Evolutionary conservation across 2,113 vertebrate species (phyloP), one percentile per base, ranked within the genome.

Genomic region (Trochalopteron elliotii): DNA sequence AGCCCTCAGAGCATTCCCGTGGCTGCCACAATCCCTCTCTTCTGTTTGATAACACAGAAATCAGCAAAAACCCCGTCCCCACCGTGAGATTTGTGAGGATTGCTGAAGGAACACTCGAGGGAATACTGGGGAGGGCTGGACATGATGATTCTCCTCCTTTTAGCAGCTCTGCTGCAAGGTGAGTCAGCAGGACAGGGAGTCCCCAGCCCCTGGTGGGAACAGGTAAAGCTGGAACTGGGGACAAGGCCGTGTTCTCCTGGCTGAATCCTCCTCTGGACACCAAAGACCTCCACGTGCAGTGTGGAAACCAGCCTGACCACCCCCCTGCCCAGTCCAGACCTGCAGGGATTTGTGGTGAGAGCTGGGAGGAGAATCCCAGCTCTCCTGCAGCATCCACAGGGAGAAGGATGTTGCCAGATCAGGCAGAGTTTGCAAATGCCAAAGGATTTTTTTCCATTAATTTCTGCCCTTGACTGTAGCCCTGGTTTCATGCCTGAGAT

Each of bases 111-210:
- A 27, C 64, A 0, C 25, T 57, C 1, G 1, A 75, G 74, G 2
- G 28, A 74, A 27, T 60, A 0, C 25, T 57, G 2, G 5, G 14
- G 20, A 63, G 80, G 53, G 76, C 45, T 80, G 93, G 95, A 37
- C 72, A 78, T 91, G 93, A 28, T 2, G 2, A 3, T 87, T 31
- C 59, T 98, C 17, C 8, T 97, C 12, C 35, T 89, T 15, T 28
- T 96, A 15, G 82, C 71, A 37, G 93, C 94, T 74, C 72, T 98
- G 83, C 96, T 97, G 35, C 97, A 63, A 80, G 98, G 98, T 98
- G 89, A 98, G 98, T 90, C 45, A 45, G 44, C 23, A 2, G 70
- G 44, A 31, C 15, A 7, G 12, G 4, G 1, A 1, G 9, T 16
- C 23, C 20, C 9, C 74, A 27, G 42, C n/a, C 65, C 1, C 11